Conservation (phyloP, 2,113 vertebrate species). For the Phodopus roborovskii region DNA sequence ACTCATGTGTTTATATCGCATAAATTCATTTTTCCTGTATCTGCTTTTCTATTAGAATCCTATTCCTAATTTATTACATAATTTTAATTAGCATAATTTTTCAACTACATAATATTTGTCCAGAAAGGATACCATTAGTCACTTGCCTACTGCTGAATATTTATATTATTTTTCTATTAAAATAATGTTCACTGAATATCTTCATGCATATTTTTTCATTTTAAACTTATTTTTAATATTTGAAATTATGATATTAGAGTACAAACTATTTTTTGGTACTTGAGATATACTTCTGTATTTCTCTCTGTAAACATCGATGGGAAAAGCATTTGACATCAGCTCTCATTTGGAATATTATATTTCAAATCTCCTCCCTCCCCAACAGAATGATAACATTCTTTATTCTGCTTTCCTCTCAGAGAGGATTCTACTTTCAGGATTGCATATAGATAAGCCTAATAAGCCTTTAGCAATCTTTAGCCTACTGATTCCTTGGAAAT, state of each 20-base stretch:
- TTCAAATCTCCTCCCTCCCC: neutral
- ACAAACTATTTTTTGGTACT: conserved; percentile 50
- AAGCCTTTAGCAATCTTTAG: conserved; percentile 1
- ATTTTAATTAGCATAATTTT: conserved; percentile 67
- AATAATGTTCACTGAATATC: conserved; percentile 40
- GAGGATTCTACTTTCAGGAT: neutral
- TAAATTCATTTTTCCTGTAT: conserved; percentile 56
- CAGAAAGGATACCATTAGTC: conserved; percentile 40
- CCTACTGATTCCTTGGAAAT: conserved; percentile 43
- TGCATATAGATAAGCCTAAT: neutral
- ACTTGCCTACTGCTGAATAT: conserved; percentile 55
- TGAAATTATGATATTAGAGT: conserved; percentile 50
- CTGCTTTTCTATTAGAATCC: conserved; percentile 41
- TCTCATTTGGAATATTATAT: conserved; percentile 50
- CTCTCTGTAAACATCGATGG: conserved; percentile 1
- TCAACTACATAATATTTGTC: conserved; percentile 26
- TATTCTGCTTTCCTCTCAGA: conserved; percentile 29
- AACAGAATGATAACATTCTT: neutral
- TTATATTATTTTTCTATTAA: conserved; percentile 64
- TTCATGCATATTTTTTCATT: conserved; percentile 38
- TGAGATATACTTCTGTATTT: neutral
- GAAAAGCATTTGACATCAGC: conserved; percentile 30
- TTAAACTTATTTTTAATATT: conserved; percentile 53
- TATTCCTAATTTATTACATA: conserved; percentile 51
- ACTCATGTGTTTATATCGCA: conserved; percentile 41